Evolutionary conservation across 2,113 vertebrate genomes (phyloP).

Genomic region (Poeciliopsis prolifica): DNA sequence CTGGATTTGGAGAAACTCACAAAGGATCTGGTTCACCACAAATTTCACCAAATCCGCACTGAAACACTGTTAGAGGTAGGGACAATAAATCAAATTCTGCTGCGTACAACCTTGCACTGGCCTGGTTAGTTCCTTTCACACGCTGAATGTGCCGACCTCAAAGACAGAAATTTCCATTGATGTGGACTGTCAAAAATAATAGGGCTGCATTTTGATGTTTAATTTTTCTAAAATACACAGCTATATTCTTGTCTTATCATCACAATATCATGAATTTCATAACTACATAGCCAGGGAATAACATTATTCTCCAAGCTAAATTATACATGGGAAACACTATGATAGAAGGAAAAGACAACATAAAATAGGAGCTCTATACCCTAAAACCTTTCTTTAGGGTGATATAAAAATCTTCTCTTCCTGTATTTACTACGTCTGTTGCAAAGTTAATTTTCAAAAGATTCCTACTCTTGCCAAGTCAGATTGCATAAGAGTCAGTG

Average conservation of each 20-base stretch:
- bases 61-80: too few relatives aligned
- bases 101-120: too few relatives aligned
- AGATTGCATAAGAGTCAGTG: conserved; percentile 49
- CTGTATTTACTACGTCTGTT: not conserved
- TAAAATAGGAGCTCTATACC: not conserved
- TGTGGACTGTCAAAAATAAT: too few relatives aligned
- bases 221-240: too few relatives aligned
- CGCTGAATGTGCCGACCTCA: too few relatives aligned
- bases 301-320: not conserved
- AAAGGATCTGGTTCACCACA: not conserved
- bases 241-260: too few relatives aligned
- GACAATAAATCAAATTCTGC: too few relatives aligned
- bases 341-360: not conserved
- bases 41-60: too few relatives aligned
- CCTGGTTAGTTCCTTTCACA: too few relatives aligned
- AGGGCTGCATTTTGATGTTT: too few relatives aligned
- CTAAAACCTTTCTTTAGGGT: not conserved
- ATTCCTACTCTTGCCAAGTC: conserved; percentile 24
- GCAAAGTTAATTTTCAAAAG: conserved; percentile 22
- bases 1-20: not conserved
- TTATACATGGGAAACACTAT: not conserved
- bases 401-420: conserved; percentile 14
- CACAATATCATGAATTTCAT: too few relatives aligned
- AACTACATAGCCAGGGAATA: not conserved
- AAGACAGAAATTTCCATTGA: too few relatives aligned